phyloP scores from a whole-genome alignment of 2,888 invertebrate species.

The Caenorhabditis sp. region DNA sequence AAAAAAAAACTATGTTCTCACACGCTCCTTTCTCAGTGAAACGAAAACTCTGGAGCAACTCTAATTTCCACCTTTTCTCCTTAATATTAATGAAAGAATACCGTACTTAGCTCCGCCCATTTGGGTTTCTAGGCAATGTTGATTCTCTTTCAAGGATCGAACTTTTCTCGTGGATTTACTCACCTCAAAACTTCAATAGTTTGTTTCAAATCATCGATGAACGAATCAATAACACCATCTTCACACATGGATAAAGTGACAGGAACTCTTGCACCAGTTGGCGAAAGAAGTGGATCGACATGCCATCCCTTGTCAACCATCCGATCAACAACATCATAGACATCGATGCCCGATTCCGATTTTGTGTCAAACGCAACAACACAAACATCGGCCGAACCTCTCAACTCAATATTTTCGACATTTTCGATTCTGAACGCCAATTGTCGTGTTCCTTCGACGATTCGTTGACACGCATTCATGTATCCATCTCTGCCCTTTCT shows the following conservation, averaged over 20 bases:
- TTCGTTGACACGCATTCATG: conserved; percentile 76
- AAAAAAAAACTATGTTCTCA: no score
- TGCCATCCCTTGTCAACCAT: conserved; percentile 72
- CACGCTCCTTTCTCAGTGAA: no score
- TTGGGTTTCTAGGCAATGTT: no score
- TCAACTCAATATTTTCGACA: conserved; percentile 17
- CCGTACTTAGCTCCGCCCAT: no score
- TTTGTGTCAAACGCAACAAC: conserved; percentile 88
- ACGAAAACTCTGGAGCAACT: no score
- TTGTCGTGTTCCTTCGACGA: conserved; percentile 37
- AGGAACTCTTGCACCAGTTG: conserved; percentile 43
- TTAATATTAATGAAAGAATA: no score
- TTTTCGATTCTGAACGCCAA: conserved; percentile 20
- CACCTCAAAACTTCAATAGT: conserved; percentile 17
- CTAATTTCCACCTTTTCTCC: no score
- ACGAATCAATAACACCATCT: conserved; percentile 42
- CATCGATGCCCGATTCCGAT: conserved; percentile 80
- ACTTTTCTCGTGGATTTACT: no score
- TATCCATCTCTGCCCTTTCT: conserved; percentile 72
- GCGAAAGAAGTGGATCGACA: conserved; percentile 45
- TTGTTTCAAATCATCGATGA: conserved; percentile 44
- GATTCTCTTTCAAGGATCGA: no score
- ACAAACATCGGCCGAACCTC: conserved; percentile 85
- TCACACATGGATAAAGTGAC: conserved; percentile 47
- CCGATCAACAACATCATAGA: conserved; percentile 83